These are phyloP conservation scores for Cossypha caffra DNA, from an alignment of 2,797 vertebrate species.

Conservation along the genomic window DNA sequence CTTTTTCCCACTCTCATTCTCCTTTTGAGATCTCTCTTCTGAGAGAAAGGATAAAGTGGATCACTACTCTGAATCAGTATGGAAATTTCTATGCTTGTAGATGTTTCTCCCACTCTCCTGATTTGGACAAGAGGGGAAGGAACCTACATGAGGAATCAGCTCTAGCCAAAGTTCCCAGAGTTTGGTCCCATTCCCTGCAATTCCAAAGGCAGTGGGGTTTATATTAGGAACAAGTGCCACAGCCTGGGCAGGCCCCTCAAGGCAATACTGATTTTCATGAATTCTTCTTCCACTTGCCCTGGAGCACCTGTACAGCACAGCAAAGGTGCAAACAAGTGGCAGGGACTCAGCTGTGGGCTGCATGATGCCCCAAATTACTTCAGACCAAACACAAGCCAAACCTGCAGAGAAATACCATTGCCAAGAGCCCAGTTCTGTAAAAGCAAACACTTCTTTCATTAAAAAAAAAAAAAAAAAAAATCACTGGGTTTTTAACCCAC, in stretches of 20 bases:
- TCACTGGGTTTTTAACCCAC: not conserved
- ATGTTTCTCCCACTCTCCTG: not conserved
- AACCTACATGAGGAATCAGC: not conserved
- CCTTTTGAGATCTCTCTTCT: not conserved
- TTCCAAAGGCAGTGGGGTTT: not conserved
- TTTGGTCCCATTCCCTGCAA: not conserved
- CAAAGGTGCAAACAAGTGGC: not conserved
- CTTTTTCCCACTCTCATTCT: not conserved
- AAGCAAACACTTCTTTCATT: not conserved
- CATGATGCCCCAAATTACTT: not conserved
- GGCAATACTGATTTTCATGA: not conserved
- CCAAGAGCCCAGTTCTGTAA: not conserved
- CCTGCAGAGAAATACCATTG: not conserved
- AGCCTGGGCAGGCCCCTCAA: not conserved
- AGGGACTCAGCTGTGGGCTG: not conserved
- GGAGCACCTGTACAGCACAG: not conserved
- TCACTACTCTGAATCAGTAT: not conserved
- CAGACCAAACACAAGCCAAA: not conserved
- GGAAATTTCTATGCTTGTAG: not conserved
- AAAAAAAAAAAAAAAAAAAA: not conserved
- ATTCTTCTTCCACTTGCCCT: not conserved
- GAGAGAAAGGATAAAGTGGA: not conserved
- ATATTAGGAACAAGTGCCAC: fast-evolving
- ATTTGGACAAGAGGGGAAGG: not conserved
- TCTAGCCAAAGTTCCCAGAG: not conserved